Base-by-base conservation (phyloP, 2,888 invertebrate species). In the Microplitis deprimator region DNA sequence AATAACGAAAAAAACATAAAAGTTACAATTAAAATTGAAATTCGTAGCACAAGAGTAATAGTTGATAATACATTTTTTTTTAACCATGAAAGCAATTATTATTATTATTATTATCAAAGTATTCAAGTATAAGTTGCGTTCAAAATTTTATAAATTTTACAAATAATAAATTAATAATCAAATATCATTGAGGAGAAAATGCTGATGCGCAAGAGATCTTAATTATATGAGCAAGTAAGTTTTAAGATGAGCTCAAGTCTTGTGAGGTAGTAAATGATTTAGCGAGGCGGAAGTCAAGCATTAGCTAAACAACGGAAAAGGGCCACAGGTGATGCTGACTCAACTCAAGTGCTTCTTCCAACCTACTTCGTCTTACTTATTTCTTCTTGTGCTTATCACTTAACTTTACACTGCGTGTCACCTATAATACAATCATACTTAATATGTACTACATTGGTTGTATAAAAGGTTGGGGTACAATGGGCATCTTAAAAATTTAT, bases 311-410 rank as follows among this genome's bases (percentile, higher is more conserved):
- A 87, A 85, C 83, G 82, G 83, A 59, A 50, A 83, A 82, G 84
- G 85, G 86, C 84, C 85, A 84, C 88, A 88, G 87, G 87, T 88
- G 87, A 87, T 86, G 86, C 85, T 86, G 86, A 87, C 86, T 86
- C 84, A 82, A 83, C 86, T 85, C 87, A 81, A 87, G 87, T 85
- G 83, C 84, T 83, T 81, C 83, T 82, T 81, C 81, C 74, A 20
- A 39, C 29, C 20, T 16, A 64, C 20, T 64, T 16, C 41, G 20
- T 29, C 29, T 70, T 60, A 60, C 40, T 68, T 68, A 68, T 68
- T 68, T 70, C 71, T 40, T 16, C 40, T 62, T 62, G 6, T 62
- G 20, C 65, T 65, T 65, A 20, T 65, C 64, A 64, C 40, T 17
- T 41, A 8, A 64, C 61, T 72, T 64, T 41, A 16, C 17, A n/a